Evolutionary conservation across 2,113 vertebrate genomes (phyloP).

Genomic region (Fukomys damarensis): DNA sequence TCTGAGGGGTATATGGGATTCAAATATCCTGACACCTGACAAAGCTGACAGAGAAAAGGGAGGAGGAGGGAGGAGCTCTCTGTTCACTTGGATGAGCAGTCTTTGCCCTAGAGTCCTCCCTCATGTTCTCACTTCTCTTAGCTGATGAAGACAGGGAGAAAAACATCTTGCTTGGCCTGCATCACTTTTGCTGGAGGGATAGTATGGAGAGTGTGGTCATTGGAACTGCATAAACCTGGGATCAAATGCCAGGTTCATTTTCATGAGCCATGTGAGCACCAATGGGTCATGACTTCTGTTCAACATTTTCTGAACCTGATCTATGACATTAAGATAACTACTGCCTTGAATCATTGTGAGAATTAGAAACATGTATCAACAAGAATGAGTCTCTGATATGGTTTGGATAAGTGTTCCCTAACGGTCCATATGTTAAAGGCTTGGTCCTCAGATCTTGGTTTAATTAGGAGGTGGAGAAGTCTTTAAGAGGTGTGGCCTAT

Average conservation of each 20-base stretch:
- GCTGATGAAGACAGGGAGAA: neutral
- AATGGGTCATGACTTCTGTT: neutral
- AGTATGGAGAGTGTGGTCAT: neutral
- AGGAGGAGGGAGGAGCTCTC: neutral
- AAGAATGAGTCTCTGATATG: neutral
- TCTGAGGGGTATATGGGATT: neutral
- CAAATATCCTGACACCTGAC: neutral
- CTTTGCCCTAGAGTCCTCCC: neutral
- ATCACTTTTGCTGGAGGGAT: neutral
- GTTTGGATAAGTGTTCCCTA: neutral
- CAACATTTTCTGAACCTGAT: neutral
- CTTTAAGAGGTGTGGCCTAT: neutral
- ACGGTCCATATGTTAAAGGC: neutral
- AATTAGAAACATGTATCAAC: neutral
- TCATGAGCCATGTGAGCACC: neutral
- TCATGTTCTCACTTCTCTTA: neutral
- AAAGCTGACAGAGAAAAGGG: neutral
- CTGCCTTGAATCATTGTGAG: neutral
- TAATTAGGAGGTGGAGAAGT: neutral
- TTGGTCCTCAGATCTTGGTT: neutral
- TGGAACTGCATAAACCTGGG: neutral
- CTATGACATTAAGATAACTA: neutral
- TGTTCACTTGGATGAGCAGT: neutral
- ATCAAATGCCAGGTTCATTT: neutral
- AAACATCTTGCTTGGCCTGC: neutral